Base-by-base conservation (phyloP, 2,888 invertebrate genomes). In the Phyllotreta striolata region DNA sequence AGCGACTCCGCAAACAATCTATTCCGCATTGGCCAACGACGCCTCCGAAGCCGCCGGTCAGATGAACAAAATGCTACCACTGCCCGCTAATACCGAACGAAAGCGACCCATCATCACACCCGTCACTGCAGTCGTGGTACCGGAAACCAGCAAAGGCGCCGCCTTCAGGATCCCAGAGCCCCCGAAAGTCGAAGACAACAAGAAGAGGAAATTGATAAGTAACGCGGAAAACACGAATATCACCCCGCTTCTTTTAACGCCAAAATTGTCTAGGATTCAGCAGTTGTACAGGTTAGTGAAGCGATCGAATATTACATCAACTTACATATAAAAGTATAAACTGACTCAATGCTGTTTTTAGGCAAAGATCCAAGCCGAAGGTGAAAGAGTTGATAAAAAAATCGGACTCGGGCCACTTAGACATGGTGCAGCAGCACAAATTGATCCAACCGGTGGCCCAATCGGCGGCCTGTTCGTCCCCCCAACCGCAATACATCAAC, bases 1-100 rank as follows among this genome's bases (percentile, higher is more conserved):
- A 64, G 87, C 91, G n/a, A 87, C 91, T 57, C 91, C 95, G 6
- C 92, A 93, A 77, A 94, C 95, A 5, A 90, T 91, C 41, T 91
- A 92, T 78, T 91, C 92, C 64, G 88, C 90, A 67, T 85, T 94
- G 70, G 95, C 95, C 9, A 93, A 94, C 80, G 90, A 89, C 79
- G 87, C 89, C 56, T 91, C 92, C 0, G 85, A 88, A 67, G 82
- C 84, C 62, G 86, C 88, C 54, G 85, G 85, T 66, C 85, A 85
- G 72, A 88, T 87, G 72, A 91, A 91, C 79, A 85, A 84, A 63
- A 85, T 85, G 72, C 79, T 87, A 72, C 83, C 85, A 49, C 75
- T 80, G 62, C 83, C 85, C 37, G 73, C 80, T 34, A 82, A 83
- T 68, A 86, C 85, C 51, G 82, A 80, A 68, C 73, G 81, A 47